These are phyloP conservation scores for Philereme vetulata DNA, from an alignment of 2,888 invertebrate species.

Conservation along the genomic window DNA sequence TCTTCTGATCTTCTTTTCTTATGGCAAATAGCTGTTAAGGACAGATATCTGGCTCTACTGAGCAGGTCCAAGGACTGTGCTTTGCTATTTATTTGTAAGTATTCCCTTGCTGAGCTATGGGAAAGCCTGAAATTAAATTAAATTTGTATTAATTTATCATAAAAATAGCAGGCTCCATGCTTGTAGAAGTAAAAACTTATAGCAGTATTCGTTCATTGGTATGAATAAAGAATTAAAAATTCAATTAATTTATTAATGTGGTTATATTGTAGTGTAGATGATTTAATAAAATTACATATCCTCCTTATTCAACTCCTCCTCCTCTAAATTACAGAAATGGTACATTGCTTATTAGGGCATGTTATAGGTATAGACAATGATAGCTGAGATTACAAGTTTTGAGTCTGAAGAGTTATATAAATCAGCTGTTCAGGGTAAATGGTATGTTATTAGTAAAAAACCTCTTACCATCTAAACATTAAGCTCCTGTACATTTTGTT, in stretches of 20 bases:
- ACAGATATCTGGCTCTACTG: conserved; percentile 53
- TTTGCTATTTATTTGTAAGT: conserved; percentile 44
- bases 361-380: too few relatives aligned
- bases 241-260: too few relatives aligned
- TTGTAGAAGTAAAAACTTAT: neutral
- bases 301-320: too few relatives aligned
- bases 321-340: too few relatives aligned
- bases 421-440: conserved; percentile 5
- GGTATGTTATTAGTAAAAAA: neutral
- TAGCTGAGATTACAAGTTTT: too few relatives aligned
- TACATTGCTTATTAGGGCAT: too few relatives aligned
- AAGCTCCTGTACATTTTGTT: conserved; percentile 64
- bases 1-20: conserved; percentile 86
- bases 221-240: too few relatives aligned
- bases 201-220: too few relatives aligned
- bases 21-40: conserved; percentile 60
- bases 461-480: conserved; percentile 60
- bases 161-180: neutral
- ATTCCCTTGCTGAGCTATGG: conserved; percentile 52
- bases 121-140: conserved; percentile 55
- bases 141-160: neutral
- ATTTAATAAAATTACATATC: too few relatives aligned
- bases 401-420: conserved; percentile 6
- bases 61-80: conserved; percentile 34
- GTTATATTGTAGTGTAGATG: too few relatives aligned